Evolutionary conservation across 2,113 vertebrate species (phyloP), one percentile per base, ranked within the genome.

Genomic region (Phodopus roborovskii): DNA sequence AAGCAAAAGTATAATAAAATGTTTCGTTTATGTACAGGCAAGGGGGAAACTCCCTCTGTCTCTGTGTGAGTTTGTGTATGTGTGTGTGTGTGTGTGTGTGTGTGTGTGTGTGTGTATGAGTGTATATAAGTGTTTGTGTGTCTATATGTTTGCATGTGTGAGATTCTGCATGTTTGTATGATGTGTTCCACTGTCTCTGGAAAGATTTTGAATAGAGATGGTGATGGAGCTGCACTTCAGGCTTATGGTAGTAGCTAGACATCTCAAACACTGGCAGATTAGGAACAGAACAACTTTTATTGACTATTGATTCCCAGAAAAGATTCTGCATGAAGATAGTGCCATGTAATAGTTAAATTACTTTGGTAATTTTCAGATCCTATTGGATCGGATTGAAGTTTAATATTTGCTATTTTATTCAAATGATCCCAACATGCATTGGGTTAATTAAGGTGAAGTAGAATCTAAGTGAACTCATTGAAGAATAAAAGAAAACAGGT

Each of bases 1-100:
- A 56, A 82, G 64, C 58, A 81, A 96, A 92, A 90, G 71, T 36
- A 79, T 88, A 93, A 50, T 48, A 60, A 78, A 36, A 9, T 30
- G 71, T 89, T 86, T 53, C 70, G 16, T 96, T 90, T 94, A 58
- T 94, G 95, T 93, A 87, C 24, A 92, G n/a, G 90, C 10, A 83
- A 42, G 30, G 6, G 48, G 88, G 87, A 79, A 94, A 3, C 17
- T 17, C 19, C 11, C 19, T 19, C 70, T 36, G 1, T 17, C 56
- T 19, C 36, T 17, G 15, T n/a, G 30, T 56, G 33, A 60, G 22
- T 74, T 5, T 77, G 15, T 58, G 11, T 56, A 2, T 87, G 3
- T 94, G 33, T 20, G 48, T 79, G 17, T 79, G 17, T 33, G 3
- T 33, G 6, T 53, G 4, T 79, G 45, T 79, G 4, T 48, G 7